Conservation (phyloP, 2,797 vertebrate genomes). For the Diglossa cyanea region DNA sequence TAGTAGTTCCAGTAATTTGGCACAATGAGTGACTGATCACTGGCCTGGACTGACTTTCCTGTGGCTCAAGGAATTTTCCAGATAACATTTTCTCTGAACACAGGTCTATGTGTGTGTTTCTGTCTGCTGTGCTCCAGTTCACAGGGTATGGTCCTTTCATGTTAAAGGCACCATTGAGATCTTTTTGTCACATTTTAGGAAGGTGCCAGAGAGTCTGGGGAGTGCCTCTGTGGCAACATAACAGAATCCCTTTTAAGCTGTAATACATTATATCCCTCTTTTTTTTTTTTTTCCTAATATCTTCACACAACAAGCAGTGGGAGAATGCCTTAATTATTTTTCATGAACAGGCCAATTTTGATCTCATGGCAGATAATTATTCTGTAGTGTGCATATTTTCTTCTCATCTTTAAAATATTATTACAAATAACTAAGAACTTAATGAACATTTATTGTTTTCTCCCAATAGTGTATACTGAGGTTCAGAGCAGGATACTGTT, state of each 20-base stretch:
- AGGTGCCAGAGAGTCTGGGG: not conserved
- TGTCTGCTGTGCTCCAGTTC: not conserved
- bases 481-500: not conserved
- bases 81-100: not conserved
- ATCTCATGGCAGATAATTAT: not conserved
- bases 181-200: not conserved
- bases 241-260: not conserved
- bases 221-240: not conserved
- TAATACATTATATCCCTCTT: not conserved
- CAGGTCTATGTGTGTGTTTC: not conserved
- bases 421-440: not conserved
- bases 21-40: not conserved
- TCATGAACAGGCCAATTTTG: not conserved
- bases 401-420: not conserved
- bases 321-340: not conserved
- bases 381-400: not conserved
- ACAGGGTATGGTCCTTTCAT: not conserved
- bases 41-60: not conserved
- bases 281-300: not conserved
- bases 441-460: not conserved
- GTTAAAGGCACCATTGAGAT: not conserved
- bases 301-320: not conserved
- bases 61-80: not conserved
- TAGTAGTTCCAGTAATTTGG: not conserved
- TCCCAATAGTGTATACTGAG: not conserved